phyloP scores from a whole-genome alignment of 2,113 vertebrate genomes.

The Ciconia maguari region DNA sequence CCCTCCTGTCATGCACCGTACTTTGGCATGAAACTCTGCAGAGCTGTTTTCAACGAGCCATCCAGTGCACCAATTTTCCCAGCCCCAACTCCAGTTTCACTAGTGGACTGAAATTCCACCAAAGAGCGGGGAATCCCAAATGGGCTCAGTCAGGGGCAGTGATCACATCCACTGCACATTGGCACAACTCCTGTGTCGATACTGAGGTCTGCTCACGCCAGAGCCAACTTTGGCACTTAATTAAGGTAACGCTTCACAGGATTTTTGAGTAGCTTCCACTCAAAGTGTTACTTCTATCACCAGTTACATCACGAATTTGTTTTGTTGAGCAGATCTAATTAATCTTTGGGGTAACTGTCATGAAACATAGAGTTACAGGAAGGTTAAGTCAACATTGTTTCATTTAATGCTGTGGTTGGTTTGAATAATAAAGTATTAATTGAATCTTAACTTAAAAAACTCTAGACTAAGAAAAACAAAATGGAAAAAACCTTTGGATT shows the following conservation, averaged over 20 bases:
- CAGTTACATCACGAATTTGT: not conserved
- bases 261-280: constrained; percentile 38
- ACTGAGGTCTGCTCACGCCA: not conserved
- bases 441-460: constrained; percentile 35
- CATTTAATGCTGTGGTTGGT: not conserved
- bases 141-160: not conserved
- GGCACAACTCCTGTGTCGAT: not conserved
- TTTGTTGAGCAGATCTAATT: not conserved
- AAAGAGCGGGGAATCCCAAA: not conserved
- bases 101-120: not conserved
- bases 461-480: constrained; percentile 31
- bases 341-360: constrained; percentile 13
- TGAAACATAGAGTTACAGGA: not conserved
- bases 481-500: not conserved
- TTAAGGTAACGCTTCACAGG: not conserved
- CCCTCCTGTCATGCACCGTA: accelerated
- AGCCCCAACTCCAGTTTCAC: not conserved
- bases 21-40: not conserved
- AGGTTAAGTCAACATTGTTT: constrained; percentile 17
- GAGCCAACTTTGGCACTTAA: not conserved
- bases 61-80: not conserved
- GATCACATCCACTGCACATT: not conserved
- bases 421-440: constrained; percentile 10
- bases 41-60: not conserved
- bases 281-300: constrained; percentile 27